Percentiles rank a stretch among this genome's conserved stretches.
These are phyloP conservation scores for Mactromeris polynyma DNA, from an alignment of 2,888 invertebrate genomes.

Conservation along the genomic window DNA sequence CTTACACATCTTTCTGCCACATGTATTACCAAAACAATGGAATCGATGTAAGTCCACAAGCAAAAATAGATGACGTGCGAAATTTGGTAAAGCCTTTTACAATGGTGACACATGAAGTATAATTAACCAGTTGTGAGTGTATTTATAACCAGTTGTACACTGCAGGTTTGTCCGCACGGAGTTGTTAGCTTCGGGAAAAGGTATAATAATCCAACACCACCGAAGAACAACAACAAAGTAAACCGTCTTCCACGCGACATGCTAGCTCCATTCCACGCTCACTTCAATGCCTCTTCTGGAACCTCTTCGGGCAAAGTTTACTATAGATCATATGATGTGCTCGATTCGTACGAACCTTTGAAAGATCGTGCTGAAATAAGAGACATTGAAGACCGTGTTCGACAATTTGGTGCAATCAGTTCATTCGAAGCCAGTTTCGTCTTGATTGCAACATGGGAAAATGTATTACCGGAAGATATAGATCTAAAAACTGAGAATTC, in stretches of 20 bases:
- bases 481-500: background rate
- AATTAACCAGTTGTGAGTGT: background rate
- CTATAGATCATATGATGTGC: slow-evolving; percentile 11
- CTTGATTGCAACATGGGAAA: slow-evolving; percentile 31
- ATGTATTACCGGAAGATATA: background rate
- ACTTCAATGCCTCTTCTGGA: background rate
- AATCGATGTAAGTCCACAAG: background rate
- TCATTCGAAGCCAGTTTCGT: slow-evolving; percentile 23
- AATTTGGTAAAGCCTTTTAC: background rate
- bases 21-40: background rate
- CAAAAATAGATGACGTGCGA: background rate
- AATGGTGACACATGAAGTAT: too few species aligned
- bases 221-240: background rate
- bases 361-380: background rate
- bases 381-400: background rate
- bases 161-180: slow-evolving; percentile 23
- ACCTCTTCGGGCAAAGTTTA: background rate
- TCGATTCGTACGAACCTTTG: background rate
- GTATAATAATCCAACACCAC: background rate
- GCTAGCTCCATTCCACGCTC: slow-evolving; percentile 13
- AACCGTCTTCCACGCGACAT: background rate
- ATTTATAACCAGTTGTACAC: background rate
- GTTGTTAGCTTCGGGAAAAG: slow-evolving; percentile 17
- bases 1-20: background rate
- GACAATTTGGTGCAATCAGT: background rate